A percentile compares a stretch with the other conserved stretches of the same genome.
These are phyloP conservation scores for Hybognathus amarus DNA, from an alignment of 2,797 vertebrate species.

Conservation along the genomic window DNA sequence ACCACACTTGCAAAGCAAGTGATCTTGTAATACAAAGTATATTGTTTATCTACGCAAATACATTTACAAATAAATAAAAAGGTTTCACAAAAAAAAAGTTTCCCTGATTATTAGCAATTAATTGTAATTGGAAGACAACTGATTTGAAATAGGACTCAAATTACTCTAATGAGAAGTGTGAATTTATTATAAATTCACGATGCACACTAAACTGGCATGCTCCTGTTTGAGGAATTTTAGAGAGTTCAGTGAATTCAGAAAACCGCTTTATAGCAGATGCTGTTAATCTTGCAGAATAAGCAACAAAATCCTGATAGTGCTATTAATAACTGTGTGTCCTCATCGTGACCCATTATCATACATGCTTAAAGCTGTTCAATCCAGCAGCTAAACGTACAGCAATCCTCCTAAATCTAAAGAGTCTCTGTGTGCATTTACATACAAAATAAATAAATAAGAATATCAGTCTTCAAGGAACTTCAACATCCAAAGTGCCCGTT, in stretches of 20 bases:
- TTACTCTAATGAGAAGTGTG: background rate
- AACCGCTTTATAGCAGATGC: background rate
- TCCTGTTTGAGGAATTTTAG: background rate
- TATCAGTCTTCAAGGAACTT: slow-evolving; percentile 23
- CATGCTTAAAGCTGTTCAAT: slow-evolving; percentile 52
- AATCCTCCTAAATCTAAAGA: slow-evolving; percentile 40
- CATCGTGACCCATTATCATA: slow-evolving; percentile 33
- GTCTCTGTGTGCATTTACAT: slow-evolving; percentile 52
- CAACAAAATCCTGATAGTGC: background rate
- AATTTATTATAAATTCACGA: background rate
- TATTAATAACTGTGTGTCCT: slow-evolving; percentile 24
- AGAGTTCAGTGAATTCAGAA: background rate
- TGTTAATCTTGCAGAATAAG: background rate
- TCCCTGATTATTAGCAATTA: slow-evolving; percentile 51
- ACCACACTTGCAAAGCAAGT: background rate
- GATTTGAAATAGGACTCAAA: slow-evolving; percentile 32
- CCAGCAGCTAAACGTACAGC: slow-evolving; percentile 24
- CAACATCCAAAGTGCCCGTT: slow-evolving; percentile 14
- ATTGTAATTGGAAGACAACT: slow-evolving; percentile 55
- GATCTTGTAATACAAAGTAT: background rate
- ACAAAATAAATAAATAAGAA: slow-evolving; percentile 51
- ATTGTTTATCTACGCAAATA: background rate
- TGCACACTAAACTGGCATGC: background rate
- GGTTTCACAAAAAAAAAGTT: slow-evolving; percentile 28
- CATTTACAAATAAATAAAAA: slow-evolving; percentile 41